phyloP scores from a whole-genome alignment of 92 coral and sea anemone species.

The Phenganax subtilis region DNA sequence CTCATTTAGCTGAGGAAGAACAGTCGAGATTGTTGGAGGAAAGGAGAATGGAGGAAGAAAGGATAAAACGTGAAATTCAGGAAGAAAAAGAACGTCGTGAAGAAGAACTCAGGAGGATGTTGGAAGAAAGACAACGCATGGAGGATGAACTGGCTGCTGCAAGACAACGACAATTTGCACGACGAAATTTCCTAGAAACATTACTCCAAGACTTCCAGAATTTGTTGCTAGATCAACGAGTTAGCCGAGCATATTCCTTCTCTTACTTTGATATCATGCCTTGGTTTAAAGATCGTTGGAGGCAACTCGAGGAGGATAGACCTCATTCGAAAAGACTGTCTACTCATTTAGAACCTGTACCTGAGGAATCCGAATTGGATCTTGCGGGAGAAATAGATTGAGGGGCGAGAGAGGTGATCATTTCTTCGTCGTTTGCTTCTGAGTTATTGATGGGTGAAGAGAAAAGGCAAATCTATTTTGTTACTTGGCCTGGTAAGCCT shows the following conservation, averaged over 20 bases:
- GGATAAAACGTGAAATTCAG: slow-evolving; percentile 65
- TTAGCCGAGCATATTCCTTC: slow-evolving; percentile 78
- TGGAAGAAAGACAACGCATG: slow-evolving; percentile 67
- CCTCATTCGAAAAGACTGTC: background rate
- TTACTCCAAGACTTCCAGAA: slow-evolving; percentile 62
- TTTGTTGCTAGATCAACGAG: slow-evolving; percentile 65
- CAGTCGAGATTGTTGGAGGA: slow-evolving; percentile 73
- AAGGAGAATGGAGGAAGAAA: slow-evolving; percentile 77
- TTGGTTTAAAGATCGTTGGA: slow-evolving; percentile 51
- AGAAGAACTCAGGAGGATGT: slow-evolving; percentile 60
- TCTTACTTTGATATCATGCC: slow-evolving; percentile 83
- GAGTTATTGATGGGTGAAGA: too few relatives aligned
- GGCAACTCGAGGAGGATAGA: background rate
- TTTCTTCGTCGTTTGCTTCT: too few relatives aligned
- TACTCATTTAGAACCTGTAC: background rate
- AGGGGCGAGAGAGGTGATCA: background rate
- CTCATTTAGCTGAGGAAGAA: slow-evolving; percentile 83
- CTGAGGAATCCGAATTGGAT: slow-evolving; percentile 2
- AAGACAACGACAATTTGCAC: slow-evolving; percentile 69
- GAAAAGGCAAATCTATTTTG: too few relatives aligned
- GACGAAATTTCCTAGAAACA: slow-evolving; percentile 75
- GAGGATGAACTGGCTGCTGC: slow-evolving; percentile 73
- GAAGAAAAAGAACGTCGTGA: slow-evolving; percentile 57
- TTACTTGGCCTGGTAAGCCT: too few relatives aligned
- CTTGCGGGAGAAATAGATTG: background rate